Conservation (phyloP, 2,888 invertebrate species). For the Andricus curvator region DNA sequence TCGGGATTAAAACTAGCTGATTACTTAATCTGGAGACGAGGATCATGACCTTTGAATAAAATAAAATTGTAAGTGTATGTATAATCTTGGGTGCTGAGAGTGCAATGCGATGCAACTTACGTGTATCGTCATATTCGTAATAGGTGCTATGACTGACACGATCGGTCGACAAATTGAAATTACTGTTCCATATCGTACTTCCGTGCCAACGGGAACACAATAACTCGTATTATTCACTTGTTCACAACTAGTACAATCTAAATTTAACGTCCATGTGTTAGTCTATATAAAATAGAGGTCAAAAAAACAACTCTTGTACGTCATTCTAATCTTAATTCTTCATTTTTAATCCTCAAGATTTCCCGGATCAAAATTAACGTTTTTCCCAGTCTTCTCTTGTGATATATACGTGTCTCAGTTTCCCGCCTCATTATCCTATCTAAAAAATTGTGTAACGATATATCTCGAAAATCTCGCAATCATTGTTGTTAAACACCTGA, state of each 20-base stretch:
- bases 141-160: slow-evolving; percentile 55
- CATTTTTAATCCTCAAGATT: neutral
- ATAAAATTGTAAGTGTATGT: neutral
- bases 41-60: slow-evolving; percentile 22
- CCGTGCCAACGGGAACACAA: slow-evolving; percentile 51
- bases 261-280: slow-evolving; percentile 42
- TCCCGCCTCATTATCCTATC: too few species aligned
- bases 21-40: neutral
- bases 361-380: neutral
- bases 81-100: neutral
- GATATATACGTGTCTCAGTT: too few species aligned
- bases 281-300: slow-evolving; percentile 30
- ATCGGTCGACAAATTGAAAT: slow-evolving; percentile 57
- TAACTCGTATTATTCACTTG: slow-evolving; percentile 71
- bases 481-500: too few species aligned
- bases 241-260: slow-evolving; percentile 64
- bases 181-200: slow-evolving; percentile 54
- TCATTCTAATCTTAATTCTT: slow-evolving; percentile 4
- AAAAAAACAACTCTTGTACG: slow-evolving; percentile 5
- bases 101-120: neutral
- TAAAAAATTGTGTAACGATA: too few species aligned
- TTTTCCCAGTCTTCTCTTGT: too few species aligned
- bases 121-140: slow-evolving; percentile 17
- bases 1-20: neutral
- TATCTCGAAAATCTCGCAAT: too few species aligned